phyloP scores from a whole-genome alignment of 2,888 invertebrate species.

The Morinoia aosen region DNA sequence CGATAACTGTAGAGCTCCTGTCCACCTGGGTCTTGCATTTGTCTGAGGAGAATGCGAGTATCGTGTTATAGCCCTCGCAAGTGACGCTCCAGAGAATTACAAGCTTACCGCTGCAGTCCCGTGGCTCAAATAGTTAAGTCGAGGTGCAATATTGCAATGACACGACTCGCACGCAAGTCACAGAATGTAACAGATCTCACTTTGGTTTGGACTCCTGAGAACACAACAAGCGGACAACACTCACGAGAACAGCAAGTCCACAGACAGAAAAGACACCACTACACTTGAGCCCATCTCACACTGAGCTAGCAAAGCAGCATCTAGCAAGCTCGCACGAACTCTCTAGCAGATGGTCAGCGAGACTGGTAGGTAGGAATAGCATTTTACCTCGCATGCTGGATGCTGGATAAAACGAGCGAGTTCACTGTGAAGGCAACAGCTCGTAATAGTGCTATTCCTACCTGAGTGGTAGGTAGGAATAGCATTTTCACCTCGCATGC shows the following conservation, averaged over 20 bases:
- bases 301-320: no score
- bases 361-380: no score
- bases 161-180: background rate
- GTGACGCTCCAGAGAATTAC: background rate
- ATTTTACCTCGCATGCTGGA: no score
- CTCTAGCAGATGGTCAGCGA: no score
- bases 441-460: no score
- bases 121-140: background rate
- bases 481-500: no score
- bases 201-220: background rate
- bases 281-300: background rate
- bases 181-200: background rate
- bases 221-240: background rate
- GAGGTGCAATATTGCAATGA: background rate
- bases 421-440: no score
- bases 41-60: constrained; percentile 59
- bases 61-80: background rate
- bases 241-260: background rate
- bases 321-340: no score
- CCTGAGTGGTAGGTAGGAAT: no score
- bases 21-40: constrained; percentile 76
- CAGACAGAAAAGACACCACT: background rate
- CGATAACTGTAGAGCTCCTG: constrained; percentile 93
- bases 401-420: no score
- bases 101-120: background rate